Evolutionary conservation across 2,113 vertebrate species (phyloP), one percentile per base, ranked within the genome.

Genomic region (Cebidichthys violaceus): DNA sequence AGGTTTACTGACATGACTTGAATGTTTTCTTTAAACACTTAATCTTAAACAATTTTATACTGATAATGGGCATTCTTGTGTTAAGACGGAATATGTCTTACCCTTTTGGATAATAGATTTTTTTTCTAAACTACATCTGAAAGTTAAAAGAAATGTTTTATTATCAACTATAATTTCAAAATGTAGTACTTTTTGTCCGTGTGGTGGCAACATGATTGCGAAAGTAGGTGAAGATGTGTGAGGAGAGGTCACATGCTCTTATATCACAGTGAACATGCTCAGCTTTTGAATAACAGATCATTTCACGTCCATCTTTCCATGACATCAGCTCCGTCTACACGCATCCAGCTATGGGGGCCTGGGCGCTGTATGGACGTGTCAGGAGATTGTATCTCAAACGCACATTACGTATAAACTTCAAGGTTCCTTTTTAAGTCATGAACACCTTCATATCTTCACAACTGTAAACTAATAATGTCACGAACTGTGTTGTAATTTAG

Each of bases 221-320:
- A 85, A 85, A 88, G 75, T 66, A 77, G 83, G 73, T 83, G 67
- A 86, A 70, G 70, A 55, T 54, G 35, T 43, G 71, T 37, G n/a
- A 70, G 62, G 43, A 66, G 22, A 6, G 14, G 5, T 64, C 11
- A 11, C 73, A 20, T 39, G 62, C 68, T 81, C 64, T 77, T 45
- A 82, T 68, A 75, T 77, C 69, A 35, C 57, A 29, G 18, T 29
- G 66, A 35, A 31, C 70, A 57, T 66, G 83, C 64, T 83, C 76
- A 82, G 45, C 82, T 89, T 92, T 84, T 83, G 61, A 59, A 70
- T 43, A 83, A 90, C 82, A 69, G 73, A 77, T 88, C 81, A 86
- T 89, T 93, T 92, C 82, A 92, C 62, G 87, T 85, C 67, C 85
- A 93, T 94, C 93, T 82, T 73, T 83, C 90, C 86, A 47, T 93